Evolutionary conservation across 2,797 vertebrate genomes (phyloP).

Genomic region (Anguilla obscura): DNA sequence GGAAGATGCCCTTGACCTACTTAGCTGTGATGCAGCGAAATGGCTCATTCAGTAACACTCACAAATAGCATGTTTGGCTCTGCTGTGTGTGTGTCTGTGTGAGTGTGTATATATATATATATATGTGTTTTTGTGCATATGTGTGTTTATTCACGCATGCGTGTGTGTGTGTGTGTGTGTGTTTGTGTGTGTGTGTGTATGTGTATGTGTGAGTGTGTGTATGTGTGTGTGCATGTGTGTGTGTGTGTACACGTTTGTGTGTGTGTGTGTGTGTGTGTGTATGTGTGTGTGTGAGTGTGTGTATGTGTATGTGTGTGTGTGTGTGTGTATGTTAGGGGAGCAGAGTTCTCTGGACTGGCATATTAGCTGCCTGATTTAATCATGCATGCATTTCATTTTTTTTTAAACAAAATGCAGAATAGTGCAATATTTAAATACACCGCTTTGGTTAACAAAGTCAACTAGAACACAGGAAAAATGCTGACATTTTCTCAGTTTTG

Average conservation of each 20-base stretch:
- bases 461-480: background rate
- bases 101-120: background rate
- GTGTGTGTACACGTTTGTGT: too few relatives aligned
- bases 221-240: background rate
- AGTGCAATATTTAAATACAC: background rate
- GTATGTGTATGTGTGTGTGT: background rate
- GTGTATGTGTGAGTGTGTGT: background rate
- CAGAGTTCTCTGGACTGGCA: background rate
- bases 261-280: background rate
- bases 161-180: too few relatives aligned
- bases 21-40: background rate
- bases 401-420: background rate
- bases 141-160: background rate
- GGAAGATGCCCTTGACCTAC: background rate
- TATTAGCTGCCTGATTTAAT: background rate
- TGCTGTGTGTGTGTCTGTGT: background rate
- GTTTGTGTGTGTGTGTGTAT: background rate
- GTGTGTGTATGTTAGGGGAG: slow-evolving; percentile 20
- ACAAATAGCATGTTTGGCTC: background rate
- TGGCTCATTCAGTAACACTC: background rate
- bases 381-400: background rate
- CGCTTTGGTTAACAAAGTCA: background rate
- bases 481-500: too few relatives aligned
- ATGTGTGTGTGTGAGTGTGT: background rate
- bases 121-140: background rate